These are phyloP conservation scores for Caenorhabditis sp. DNA, from an alignment of 2,888 invertebrate genomes.

Conservation along the genomic window DNA sequence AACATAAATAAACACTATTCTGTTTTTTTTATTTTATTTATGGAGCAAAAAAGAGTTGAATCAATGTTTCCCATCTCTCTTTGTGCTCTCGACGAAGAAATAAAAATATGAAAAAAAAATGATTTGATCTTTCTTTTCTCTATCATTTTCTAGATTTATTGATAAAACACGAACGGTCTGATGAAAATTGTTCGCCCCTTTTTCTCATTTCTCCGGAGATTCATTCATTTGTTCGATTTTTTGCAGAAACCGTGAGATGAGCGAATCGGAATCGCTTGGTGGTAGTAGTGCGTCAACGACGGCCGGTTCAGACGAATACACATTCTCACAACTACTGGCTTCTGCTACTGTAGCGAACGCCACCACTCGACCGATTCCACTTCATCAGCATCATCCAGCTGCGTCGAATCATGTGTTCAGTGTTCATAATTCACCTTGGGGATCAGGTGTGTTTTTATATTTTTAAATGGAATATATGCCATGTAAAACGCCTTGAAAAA, in stretches of 20 bases:
- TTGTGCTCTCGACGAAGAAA: no score
- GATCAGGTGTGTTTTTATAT: constrained; percentile 40
- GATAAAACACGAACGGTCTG: no score
- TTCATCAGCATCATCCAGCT: constrained; percentile 3
- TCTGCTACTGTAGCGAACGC: not conserved
- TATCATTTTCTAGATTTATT: no score
- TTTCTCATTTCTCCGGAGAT: not conserved
- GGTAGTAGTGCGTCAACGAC: constrained; percentile 55
- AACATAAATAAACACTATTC: no score
- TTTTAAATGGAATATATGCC: not conserved
- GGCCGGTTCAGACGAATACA: constrained; percentile 57
- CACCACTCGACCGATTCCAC: constrained; percentile 26
- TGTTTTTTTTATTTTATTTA: no score
- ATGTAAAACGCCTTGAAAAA: no score
- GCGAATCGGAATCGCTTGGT: constrained; percentile 67
- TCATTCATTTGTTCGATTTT: constrained; percentile 11
- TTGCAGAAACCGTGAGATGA: constrained; percentile 63
- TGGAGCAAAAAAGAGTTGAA: no score
- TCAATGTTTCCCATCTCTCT: no score
- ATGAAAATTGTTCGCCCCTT: not conserved
- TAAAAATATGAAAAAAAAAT: no score
- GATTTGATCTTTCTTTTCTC: no score
- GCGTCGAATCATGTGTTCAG: not conserved
- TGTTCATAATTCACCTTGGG: constrained; percentile 37
- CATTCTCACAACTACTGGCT: constrained; percentile 54